Base-by-base conservation (phyloP, 2,888 invertebrate genomes). In the Drosophila fungiperda region DNA sequence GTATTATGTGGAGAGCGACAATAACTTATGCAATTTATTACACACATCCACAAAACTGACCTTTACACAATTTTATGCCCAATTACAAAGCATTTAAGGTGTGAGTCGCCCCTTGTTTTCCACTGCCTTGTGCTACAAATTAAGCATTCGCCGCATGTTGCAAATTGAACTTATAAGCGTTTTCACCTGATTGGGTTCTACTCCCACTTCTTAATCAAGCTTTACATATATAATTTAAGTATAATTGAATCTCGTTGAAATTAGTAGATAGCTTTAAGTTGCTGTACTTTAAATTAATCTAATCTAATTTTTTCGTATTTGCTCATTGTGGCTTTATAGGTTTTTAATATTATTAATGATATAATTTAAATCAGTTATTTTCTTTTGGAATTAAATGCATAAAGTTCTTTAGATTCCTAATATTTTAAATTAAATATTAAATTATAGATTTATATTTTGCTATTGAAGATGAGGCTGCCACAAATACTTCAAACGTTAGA, bases 161-260 rank as follows among this genome's bases (percentile, higher is more conserved):
- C n/a, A n/a, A n/a, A n/a, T n/a, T n/a, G n/a, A 93, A 93, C 11
- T 33, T 63, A 68, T 63, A 35, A 42, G 23, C 57, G 26, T 26
- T 63, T 50, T 35, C 54, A 23, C 20, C 20, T 50, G 59, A 36
- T 23, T 59, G 53, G n/a, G 23, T 23, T 40, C 50, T 11, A 20
- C 48, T n/a, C 23, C 42, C 32, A 26, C 26, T 26, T 26, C 26
- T 26, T 26, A 3, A 26, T 26, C 26, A 26, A 26, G 26, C 3
- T 3, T 26, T 26, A 26, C 26, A n/a, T 6, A 20, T 12, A 20
- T 12, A n/a, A n/a, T n/a, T n/a, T n/a, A n/a, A n/a, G n/a, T n/a
- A n/a, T n/a, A n/a, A n/a, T 42, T 20, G 12, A 20, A 20, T 6
- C 1, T 20, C 20, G 20, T 20, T 15, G 20, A 12, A 45, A 23